A percentile compares a stretch with the other conserved stretches of the same genome.
Evolutionary conservation across 1,140 invertebrate species (phyloP).

Genomic region (Phymastichus coffea): DNA sequence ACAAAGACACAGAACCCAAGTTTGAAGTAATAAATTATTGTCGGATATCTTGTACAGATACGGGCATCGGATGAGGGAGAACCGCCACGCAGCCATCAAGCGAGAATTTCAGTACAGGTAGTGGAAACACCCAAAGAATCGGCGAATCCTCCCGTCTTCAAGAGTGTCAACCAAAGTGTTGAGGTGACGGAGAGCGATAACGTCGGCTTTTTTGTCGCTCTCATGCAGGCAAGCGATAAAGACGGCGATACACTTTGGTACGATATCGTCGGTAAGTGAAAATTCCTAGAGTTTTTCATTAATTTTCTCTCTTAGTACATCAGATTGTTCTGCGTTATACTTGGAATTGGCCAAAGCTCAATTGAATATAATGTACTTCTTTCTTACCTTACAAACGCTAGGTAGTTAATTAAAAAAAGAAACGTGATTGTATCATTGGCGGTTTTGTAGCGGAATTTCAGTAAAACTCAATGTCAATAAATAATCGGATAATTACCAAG

Average conservation of each 20-base stretch:
- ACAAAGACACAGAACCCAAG: neutral
- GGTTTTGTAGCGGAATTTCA: too few species aligned
- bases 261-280: conserved; percentile 81
- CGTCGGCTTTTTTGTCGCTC: conserved; percentile 77
- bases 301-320: too few species aligned
- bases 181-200: conserved; percentile 82
- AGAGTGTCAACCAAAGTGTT: conserved; percentile 64
- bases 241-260: conserved; percentile 87
- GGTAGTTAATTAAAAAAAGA: too few species aligned
- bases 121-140: conserved; percentile 62
- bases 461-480: too few species aligned
- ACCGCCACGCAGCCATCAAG: conserved; percentile 67
- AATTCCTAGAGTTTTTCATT: too few species aligned
- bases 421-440: too few species aligned
- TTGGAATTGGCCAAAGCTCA: too few species aligned
- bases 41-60: conserved; percentile 58
- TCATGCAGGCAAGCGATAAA: conserved; percentile 79
- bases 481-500: too few species aligned
- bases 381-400: too few species aligned
- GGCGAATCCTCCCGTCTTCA: conserved; percentile 64
- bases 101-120: conserved; percentile 71
- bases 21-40: too few species aligned
- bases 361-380: too few species aligned
- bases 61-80: conserved; percentile 77
- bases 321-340: too few species aligned